A percentile compares a stretch with the other conserved stretches of the same genome.
These are phyloP conservation scores for Sycobia sp. DNA, from an alignment of 1,140 invertebrate species.

Conservation along the genomic window DNA sequence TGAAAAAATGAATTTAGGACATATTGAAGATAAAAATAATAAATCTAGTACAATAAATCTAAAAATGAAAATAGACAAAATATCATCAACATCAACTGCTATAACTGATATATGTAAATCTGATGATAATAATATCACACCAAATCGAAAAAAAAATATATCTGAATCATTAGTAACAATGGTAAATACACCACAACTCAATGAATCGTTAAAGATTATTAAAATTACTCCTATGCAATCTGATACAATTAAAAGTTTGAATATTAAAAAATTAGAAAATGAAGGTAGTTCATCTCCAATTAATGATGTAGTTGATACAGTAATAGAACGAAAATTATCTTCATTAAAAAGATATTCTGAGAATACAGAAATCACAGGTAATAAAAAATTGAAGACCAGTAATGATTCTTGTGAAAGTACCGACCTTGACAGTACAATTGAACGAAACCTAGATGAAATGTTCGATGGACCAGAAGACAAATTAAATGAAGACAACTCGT, in stretches of 20 bases:
- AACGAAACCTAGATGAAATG: conserved; percentile 42
- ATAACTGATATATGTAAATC: no score
- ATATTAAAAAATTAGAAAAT: background rate
- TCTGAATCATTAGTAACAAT: no score
- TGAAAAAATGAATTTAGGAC: no score
- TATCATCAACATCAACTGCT: no score
- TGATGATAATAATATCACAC: background rate
- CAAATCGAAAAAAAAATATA: background rate
- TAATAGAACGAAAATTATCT: conserved; percentile 7
- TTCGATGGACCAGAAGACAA: conserved; percentile 38
- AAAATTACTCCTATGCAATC: no score
- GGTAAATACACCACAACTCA: background rate
- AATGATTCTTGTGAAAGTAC: background rate
- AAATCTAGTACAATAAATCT: no score
- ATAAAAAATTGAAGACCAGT: conserved; percentile 11
- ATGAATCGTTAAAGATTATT: no score
- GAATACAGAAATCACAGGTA: background rate
- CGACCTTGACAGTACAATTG: conserved; percentile 37
- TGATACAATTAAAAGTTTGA: conserved; percentile 5
- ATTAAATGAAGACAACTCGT: background rate
- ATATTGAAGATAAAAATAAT: no score
- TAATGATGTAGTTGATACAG: conserved; percentile 29
- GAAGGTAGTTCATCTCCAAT: conserved; percentile 3
- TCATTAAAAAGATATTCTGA: conserved; percentile 5
- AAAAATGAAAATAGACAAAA: no score